Base-by-base conservation (phyloP, 2,797 vertebrate genomes). In the Platalea minor region DNA sequence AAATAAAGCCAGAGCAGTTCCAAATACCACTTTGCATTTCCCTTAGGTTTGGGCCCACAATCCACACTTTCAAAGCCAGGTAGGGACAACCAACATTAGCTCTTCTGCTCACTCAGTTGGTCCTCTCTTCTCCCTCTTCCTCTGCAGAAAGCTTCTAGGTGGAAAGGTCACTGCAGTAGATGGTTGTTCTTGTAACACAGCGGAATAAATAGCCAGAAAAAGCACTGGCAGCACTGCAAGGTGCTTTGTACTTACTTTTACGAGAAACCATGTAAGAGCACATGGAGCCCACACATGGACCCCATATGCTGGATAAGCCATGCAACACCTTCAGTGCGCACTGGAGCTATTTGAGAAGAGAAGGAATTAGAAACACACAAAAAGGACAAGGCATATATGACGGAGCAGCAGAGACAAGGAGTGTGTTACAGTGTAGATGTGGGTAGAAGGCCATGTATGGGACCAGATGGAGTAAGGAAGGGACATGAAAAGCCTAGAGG, bases 51-150 rank as follows among this genome's bases (percentile, higher is more conserved):
- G 53, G 43, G n/a, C 82, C 76, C 87, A 88, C 72, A 91, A 31
- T 37, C 57, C 65, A 89, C 67, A 56, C 31, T 91, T 96, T 86
- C 48, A 88, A 84, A 89, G 85, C n/a, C 45, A 79, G 33, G 10
- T 53, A 91, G 70, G 48, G 69, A 90, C 76, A 95, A 78, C 33
- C 79, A 91, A 76, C 60, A 76, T 69, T 63, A 96, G 83, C 91
- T 90, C 73, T 95, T 88, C 73, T 77, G 82, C 75, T 94, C 78
- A 85, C 56, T 89, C 73, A 81, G 39, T 61, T 90, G 89, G 41
- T 91, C 64, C 61, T 94, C 72, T 91, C 88, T 93, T 96, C 93
- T 95, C 73, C 67, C 83, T 91, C 88, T 70, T 95, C 79, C 67
- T 85, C 81, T 85, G 86, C 81, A 91, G 92, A 82, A 76, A 85